Conservation (phyloP, 2,888 invertebrate genomes). For the Scaptomyza reducta region DNA sequence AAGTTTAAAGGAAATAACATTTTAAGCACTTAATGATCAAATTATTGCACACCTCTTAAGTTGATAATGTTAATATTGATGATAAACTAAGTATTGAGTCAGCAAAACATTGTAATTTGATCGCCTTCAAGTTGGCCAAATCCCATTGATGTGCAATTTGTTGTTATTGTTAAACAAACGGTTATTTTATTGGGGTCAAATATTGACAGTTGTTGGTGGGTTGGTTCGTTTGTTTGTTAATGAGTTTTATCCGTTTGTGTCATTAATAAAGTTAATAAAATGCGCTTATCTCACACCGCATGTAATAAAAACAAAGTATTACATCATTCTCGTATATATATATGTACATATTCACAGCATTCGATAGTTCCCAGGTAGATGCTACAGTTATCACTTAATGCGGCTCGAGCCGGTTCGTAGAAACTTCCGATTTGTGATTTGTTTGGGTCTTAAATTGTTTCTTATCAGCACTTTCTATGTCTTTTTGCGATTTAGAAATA, state of each 20-base stretch:
- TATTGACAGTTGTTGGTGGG: conserved; percentile 42
- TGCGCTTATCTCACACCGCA: conserved; percentile 49
- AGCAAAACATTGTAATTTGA: conserved; percentile 36
- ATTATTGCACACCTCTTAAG: background rate
- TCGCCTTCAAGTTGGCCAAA: conserved; percentile 41
- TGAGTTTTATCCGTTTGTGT: conserved; percentile 52
- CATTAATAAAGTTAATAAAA: conserved; percentile 65
- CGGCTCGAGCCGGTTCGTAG: no score
- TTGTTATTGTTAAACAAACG: conserved; percentile 1
- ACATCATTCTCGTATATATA: conserved; percentile 56
- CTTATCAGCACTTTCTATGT: conserved; percentile 29
- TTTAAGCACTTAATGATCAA: conserved; percentile 6
- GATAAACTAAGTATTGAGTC: conserved; percentile 31
- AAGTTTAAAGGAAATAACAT: background rate
- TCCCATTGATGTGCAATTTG: conserved; percentile 59
- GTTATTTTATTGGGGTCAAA: conserved; percentile 63
- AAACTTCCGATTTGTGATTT: conserved; percentile 41
- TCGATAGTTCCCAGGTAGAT: conserved; percentile 4
- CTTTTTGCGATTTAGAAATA: conserved; percentile 29
- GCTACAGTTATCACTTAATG: conserved; percentile 5
- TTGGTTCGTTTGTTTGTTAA: conserved; percentile 27
- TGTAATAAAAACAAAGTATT: conserved; percentile 72
- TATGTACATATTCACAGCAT: background rate
- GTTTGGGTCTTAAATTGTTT: conserved; percentile 4
- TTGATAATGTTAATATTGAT: conserved; percentile 16